phyloP scores from a whole-genome alignment of 2,888 invertebrate genomes.

The Pristionchus exspectatus region DNA sequence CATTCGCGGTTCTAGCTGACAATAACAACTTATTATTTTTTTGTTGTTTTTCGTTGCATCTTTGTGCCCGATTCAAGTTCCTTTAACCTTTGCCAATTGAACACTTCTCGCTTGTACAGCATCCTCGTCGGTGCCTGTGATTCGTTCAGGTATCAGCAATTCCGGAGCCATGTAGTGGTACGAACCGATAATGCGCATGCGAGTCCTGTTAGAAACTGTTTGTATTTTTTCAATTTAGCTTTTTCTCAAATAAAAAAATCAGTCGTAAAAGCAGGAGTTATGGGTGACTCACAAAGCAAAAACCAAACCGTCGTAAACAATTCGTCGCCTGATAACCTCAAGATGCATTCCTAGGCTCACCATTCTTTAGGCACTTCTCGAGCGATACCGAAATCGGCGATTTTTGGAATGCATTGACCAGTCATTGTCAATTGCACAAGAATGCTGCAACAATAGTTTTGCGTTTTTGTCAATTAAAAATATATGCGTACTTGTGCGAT shows the following conservation, averaged over 20 bases:
- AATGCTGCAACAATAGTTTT: background rate
- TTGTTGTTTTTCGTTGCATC: background rate
- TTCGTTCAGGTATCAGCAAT: background rate
- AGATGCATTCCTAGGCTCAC: background rate
- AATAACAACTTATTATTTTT: background rate
- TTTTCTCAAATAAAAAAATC: too few relatives aligned
- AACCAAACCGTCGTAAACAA: background rate
- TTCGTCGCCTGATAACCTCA: background rate
- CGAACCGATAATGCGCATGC: background rate
- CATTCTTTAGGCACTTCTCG: background rate
- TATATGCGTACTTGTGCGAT: background rate
- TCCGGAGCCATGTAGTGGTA: conserved; percentile 33
- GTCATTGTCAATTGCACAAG: background rate
- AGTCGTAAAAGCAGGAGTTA: too few relatives aligned
- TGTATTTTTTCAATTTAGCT: background rate
- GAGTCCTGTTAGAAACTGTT: background rate
- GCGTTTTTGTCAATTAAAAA: background rate
- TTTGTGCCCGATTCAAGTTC: background rate
- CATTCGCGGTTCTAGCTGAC: background rate
- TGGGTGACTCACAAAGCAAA: background rate
- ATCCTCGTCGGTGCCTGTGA: background rate
- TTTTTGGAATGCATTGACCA: background rate
- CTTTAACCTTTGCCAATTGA: background rate
- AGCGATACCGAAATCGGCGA: background rate
- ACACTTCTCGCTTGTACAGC: background rate